phyloP scores from a whole-genome alignment of 2,888 invertebrate species.

The Flexamia atlantica region DNA sequence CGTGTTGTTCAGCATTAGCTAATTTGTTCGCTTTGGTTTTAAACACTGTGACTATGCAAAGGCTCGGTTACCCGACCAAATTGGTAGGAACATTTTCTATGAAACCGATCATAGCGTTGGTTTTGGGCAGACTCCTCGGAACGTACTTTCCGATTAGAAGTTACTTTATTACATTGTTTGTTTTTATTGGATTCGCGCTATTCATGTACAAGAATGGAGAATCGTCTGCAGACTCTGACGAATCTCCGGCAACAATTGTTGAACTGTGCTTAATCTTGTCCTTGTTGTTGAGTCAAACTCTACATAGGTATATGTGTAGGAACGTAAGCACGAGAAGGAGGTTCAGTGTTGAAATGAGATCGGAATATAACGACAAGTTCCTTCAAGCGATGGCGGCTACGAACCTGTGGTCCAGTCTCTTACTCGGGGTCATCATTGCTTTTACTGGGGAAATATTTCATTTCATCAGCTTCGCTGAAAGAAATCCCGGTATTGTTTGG shows the following conservation, averaged over 20 bases:
- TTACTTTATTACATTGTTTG: slow-evolving; percentile 93
- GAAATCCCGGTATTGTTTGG: too few species aligned
- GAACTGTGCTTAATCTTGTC: slow-evolving; percentile 90
- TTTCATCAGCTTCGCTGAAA: too few species aligned
- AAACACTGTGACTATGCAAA: slow-evolving; percentile 96
- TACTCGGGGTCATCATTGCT: too few species aligned
- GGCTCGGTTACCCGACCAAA: slow-evolving; percentile 98
- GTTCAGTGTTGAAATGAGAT: too few species aligned
- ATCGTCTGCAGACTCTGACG: slow-evolving; percentile 64
- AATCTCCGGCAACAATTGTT: slow-evolving; percentile 80
- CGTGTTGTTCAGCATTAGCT: slow-evolving; percentile 89
- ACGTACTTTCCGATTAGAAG: slow-evolving; percentile 92
- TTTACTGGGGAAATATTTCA: too few species aligned
- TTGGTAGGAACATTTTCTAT: slow-evolving; percentile 95
- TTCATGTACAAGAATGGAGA: slow-evolving; percentile 94
- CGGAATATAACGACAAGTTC: too few species aligned
- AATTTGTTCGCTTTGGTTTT: slow-evolving; percentile 97
- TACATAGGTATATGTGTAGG: slow-evolving; percentile 83
- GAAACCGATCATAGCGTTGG: slow-evolving; percentile 98
- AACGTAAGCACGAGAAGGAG: slow-evolving; percentile 95
- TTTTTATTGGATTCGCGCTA: slow-evolving; percentile 93
- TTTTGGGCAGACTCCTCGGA: slow-evolving; percentile 95
- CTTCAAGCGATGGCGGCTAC: too few species aligned
- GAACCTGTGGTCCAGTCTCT: too few species aligned
- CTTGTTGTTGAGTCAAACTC: slow-evolving; percentile 95